phyloP scores from a whole-genome alignment of 2,113 vertebrate genomes.

The Eclectus roratus region DNA sequence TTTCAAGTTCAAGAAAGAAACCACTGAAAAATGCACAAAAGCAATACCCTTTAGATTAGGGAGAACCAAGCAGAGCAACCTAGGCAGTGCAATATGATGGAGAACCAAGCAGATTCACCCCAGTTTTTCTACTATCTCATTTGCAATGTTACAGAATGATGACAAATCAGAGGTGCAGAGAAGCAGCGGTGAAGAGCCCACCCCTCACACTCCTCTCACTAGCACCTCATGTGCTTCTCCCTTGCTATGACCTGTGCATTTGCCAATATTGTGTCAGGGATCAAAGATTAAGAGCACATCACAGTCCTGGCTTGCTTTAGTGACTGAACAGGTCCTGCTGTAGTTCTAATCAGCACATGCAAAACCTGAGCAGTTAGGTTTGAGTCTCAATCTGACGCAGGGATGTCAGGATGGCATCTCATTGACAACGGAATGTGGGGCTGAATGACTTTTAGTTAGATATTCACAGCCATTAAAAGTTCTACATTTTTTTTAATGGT shows the following conservation, averaged over 20 bases:
- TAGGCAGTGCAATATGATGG: background rate
- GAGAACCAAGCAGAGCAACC: background rate
- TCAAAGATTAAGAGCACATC: background rate
- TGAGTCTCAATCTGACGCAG: background rate
- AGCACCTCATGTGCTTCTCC: background rate
- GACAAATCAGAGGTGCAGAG: background rate
- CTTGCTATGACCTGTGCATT: background rate
- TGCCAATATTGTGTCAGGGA: background rate
- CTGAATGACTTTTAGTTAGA: background rate
- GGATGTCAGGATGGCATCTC: background rate
- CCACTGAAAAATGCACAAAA: background rate
- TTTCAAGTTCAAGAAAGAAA: background rate
- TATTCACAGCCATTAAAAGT: background rate
- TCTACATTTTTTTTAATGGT: slow-evolving; percentile 1
- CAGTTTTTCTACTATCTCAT: background rate
- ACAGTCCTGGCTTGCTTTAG: background rate
- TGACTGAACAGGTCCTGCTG: background rate
- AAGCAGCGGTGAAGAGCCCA: background rate
- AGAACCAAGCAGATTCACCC: background rate
- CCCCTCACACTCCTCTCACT: fast-evolving
- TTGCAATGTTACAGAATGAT: background rate
- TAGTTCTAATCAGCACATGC: background rate
- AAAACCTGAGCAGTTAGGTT: background rate
- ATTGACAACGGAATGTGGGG: background rate
- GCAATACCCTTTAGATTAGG: background rate